Base-by-base conservation (phyloP, 2,113 vertebrate species). In the Isurus oxyrinchus region DNA sequence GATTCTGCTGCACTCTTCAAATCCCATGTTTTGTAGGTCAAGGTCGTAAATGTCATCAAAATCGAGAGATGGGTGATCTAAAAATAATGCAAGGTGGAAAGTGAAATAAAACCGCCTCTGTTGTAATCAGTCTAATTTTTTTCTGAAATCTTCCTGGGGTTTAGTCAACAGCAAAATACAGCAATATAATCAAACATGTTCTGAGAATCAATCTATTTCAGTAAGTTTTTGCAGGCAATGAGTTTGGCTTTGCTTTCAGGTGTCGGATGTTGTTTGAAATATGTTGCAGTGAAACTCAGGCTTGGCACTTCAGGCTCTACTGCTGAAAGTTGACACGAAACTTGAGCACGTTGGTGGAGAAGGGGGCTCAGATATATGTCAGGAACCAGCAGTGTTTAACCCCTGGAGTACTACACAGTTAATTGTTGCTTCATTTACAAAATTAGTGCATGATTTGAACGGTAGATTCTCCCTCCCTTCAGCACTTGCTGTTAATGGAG, bases 21-120 rank as follows among this genome's bases (percentile, higher is more conserved):
- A 59, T 91, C 88, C 27, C 55, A 59, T 14, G 5, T 27, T 90
- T 91, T 91, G 27, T 35, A 91, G 88, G 53, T 91, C 55, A 91
- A 59, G 55, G 19, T 35, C 1, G 4, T 59, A 91, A 91, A 91
- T 91, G 88, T 91, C 88, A 91, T 91, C 13, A 31, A 91, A 59
- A 91, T 59, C 31, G 55, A 90, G 87, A 90, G 87, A 21, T 53
- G 49, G 49, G 86, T 10, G 49, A 19, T 40, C 90, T 94, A 94
- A 94, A 94, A 94, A 40, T 63, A 66, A 93, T 94, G n/a, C 90
- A 94, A n/a, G 16, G 0, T 40, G 90, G 59, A 94, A 40, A 94
- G 90, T 94, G 59, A 63, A 66, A 94, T 63, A 40, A 94, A 61
- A 61, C 16, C 2, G 59, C 19, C 14, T 57, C 16, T 40, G 14